Evolutionary conservation across 2,113 vertebrate genomes (phyloP), one percentile per base, ranked within the genome.

Genomic region (Xiphorhynchus elegans): DNA sequence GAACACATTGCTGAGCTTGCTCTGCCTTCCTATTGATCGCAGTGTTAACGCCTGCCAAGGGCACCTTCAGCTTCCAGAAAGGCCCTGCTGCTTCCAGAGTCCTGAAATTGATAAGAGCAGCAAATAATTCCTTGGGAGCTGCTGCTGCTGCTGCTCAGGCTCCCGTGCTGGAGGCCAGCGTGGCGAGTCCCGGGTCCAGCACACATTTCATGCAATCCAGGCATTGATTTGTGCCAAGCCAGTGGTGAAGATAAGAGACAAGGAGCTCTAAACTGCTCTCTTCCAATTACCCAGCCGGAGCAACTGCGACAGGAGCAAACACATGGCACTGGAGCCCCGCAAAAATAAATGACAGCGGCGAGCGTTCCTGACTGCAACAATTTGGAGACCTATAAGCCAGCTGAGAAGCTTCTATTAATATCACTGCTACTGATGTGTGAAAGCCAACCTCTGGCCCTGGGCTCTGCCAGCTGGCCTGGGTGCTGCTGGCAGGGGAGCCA

Each of bases 61-160:
- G 90, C 95, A 96, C 87, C 82, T 96, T 84, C 90, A 88, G 50
- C 85, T 91, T 74, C 64, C 84, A 87, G 87, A 55, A 67, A 76
- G 66, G 35, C 29, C 40, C 35, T 12, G 2, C 44, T 84, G 18
- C 69, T 91, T 90, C 81, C 29, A 1, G 66, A 69, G 77, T 10
- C 6, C 70, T 93, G 84, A 67, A 80, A 73, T 67, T 91, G 76
- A 17, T 77, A 67, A 88, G n/a, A 93, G 68, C 82, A 83, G 37
- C 74, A 84, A 83, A 73, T 50, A 72, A 91, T 78, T 85, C 90
- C 59, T 42, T 28, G 42, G 89, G 72, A 95, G 63, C 84, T 87
- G 31, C 81, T 63, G 14, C 84, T 87, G 60, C 59, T 0, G 14
- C 84, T 87, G 69, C 77, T 69, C 49, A 26, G 50, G 93, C 81